Conservation (phyloP, 2,797 vertebrate genomes). For the Liparis tanakae region DNA sequence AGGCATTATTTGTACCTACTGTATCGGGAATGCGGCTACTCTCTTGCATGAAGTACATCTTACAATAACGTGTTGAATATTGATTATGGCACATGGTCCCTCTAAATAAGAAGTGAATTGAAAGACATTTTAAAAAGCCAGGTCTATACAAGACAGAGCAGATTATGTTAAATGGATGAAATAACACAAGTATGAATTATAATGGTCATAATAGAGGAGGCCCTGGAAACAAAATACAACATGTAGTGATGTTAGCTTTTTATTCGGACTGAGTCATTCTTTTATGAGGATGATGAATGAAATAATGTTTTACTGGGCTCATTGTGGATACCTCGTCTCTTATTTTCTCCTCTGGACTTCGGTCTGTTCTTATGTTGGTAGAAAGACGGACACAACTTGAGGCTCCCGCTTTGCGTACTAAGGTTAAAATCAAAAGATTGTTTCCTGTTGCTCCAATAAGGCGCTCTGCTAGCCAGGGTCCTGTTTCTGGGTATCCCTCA, state of each 20-base stretch:
- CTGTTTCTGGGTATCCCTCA: conserved; percentile 20
- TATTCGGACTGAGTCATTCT: neutral
- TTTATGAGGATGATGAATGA: conserved; percentile 4
- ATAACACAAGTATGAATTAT: neutral
- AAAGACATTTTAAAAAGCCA: neutral
- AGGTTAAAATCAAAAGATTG: conserved; percentile 2
- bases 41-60: neutral
- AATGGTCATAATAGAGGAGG: neutral
- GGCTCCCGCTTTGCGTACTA: conserved; percentile 12
- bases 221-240: neutral
- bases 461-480: neutral
- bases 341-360: neutral
- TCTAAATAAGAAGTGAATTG: too few relatives aligned
- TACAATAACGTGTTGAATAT: neutral
- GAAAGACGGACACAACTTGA: conserved; percentile 2
- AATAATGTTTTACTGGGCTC: neutral
- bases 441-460: conserved; percentile 10
- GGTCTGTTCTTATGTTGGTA: neutral
- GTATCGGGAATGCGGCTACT: neutral
- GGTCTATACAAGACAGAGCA: neutral
- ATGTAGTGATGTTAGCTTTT: neutral
- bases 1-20: neutral
- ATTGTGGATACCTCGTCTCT: neutral
- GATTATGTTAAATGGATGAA: neutral
- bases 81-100: neutral